Evolutionary conservation across 53 echinoderm and acorn worm species (phyloP), one percentile per base, ranked within the genome.

Genomic region (Holothuria scabra): DNA sequence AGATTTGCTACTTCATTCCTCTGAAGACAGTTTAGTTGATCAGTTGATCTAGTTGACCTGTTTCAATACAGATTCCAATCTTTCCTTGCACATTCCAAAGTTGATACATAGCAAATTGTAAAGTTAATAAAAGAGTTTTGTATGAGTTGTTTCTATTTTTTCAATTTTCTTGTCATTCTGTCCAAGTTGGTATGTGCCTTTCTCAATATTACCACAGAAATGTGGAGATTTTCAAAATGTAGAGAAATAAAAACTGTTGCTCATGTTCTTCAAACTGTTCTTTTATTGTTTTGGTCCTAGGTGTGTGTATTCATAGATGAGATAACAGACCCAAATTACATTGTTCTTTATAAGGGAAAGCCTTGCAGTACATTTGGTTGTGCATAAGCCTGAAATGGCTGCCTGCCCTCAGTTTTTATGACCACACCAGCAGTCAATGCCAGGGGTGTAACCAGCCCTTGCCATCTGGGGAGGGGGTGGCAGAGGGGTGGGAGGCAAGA

Each of bases 61-160:
- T 48, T 48, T 48, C 9, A 48, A 48, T 8, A 48, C 14, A 13
- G 30, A 71, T 71, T 71, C 71, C 71, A 71, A 46, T 41, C n/a
- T 46, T 46, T 71, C 71, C 71, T 71, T 24, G 20, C 71, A 71
- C 71, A 71, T 71, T 71, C 71, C 71, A 71, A 71, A 71, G 71
- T 71, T 71, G 71, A 71, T 41, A 71, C 22, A 25, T 71, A 71
- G 44, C 44, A 71, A 71, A 31, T 71, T 71, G 38, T 46, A 41
- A 38, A 41, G 25, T 48, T 48, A 3, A 48, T 48, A 41, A 71
- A n/a, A 71, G 46, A 31, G 71, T 71, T 71, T 71, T 71, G 44
- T 71, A 71, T 71, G 22, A 68, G 68, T 68, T 68, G 67, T 68
- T 68, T 68, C 68, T 68, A 68, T 68, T 68, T 68, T 68, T 68